A percentile compares a stretch with the other conserved stretches of the same genome.
These are phyloP conservation scores for Dinocampus coccinellae DNA, from an alignment of 2,888 invertebrate species.

Conservation along the genomic window DNA sequence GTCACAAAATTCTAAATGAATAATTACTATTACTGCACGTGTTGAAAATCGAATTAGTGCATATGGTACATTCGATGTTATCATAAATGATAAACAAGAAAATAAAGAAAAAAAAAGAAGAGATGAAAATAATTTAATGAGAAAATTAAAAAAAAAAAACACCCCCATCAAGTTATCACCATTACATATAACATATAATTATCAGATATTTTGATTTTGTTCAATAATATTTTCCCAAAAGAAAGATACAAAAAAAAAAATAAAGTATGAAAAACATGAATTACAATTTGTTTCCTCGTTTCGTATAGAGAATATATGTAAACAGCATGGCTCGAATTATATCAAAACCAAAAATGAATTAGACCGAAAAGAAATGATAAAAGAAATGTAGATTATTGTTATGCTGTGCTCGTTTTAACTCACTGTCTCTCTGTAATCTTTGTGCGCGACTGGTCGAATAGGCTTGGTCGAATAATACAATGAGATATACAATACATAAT, in stretches of 20 bases:
- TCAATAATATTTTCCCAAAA: background rate
- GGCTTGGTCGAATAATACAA: too few species aligned
- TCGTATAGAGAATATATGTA: background rate
- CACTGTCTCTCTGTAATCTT: background rate
- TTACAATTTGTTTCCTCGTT: background rate
- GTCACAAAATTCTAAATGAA: background rate
- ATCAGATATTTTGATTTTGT: background rate
- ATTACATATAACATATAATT: background rate
- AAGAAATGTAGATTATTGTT: background rate
- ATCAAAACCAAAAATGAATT: background rate
- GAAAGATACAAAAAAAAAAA: background rate
- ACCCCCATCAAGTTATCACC: background rate
- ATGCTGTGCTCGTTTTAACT: background rate
- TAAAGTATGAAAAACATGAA: background rate
- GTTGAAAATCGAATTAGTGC: background rate
- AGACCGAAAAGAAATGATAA: background rate
- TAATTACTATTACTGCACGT: background rate
- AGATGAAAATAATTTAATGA: background rate
- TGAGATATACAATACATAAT: slow-evolving; percentile 14
- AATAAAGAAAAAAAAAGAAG: background rate
- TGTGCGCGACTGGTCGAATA: slow-evolving; percentile 31
- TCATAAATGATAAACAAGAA: background rate
- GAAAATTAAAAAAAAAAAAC: background rate
- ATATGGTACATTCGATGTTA: background rate
- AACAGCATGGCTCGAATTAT: slow-evolving; percentile 33